A percentile compares a stretch with the other conserved stretches of the same genome.
Conservation (phyloP, 1,140 invertebrate species). For the Pentalonia nigronervosa region DNA sequence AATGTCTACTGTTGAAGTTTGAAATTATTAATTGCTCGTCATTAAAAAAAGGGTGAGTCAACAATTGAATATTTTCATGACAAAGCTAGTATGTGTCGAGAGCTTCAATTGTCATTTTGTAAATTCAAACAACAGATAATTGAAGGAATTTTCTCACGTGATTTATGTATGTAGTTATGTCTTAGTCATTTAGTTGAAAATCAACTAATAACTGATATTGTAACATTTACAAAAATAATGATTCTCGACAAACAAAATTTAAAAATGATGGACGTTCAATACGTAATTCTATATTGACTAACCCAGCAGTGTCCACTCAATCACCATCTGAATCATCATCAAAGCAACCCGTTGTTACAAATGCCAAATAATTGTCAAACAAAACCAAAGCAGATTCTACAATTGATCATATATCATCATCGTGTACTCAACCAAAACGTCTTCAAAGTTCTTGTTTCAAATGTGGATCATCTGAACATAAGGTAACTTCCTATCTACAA, state of each 20-base stretch:
- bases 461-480: neutral
- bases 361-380: neutral
- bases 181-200: neutral
- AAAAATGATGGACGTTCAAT: neutral
- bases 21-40: neutral
- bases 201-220: neutral
- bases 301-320: too few relatives aligned
- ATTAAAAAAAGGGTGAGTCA: neutral
- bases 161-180: neutral
- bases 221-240: neutral
- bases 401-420: neutral
- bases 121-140: neutral
- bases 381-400: neutral
- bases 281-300: neutral
- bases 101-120: neutral
- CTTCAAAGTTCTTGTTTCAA: neutral
- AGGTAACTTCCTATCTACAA: neutral
- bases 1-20: neutral
- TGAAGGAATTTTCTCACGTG: neutral
- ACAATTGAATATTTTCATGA: neutral
- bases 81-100: neutral
- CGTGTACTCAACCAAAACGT: neutral
- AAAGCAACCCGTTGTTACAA: neutral
- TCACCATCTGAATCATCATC: neutral
- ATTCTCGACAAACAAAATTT: neutral